These are phyloP conservation scores for Dasypolia templi DNA, from an alignment of 2,888 invertebrate species.

Conservation along the genomic window DNA sequence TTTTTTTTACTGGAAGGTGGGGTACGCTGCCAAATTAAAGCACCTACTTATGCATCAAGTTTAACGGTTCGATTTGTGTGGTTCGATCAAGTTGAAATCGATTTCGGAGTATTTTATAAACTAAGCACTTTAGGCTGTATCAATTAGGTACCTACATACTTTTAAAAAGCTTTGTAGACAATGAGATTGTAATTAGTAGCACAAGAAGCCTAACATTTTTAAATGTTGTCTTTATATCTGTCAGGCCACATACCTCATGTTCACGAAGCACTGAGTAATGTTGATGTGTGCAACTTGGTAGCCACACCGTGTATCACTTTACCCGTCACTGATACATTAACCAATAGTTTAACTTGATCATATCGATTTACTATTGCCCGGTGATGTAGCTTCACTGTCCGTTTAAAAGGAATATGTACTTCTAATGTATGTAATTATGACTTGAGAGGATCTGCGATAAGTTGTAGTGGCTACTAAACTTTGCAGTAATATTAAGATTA, in stretches of 20 bases:
- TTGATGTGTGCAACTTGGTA: slow-evolving; percentile 80
- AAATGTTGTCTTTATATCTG: slow-evolving; percentile 62
- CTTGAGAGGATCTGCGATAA: slow-evolving; percentile 37
- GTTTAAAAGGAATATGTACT: slow-evolving; percentile 48
- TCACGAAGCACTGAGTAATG: slow-evolving; percentile 57
- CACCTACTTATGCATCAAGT: background rate
- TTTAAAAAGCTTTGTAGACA: background rate
- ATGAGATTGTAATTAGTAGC: background rate
- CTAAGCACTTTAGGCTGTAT: background rate
- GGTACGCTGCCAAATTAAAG: background rate
- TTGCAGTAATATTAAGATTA: slow-evolving; percentile 43
- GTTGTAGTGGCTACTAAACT: slow-evolving; percentile 34
- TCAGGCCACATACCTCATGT: slow-evolving; percentile 67
- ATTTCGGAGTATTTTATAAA: background rate
- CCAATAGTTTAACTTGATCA: slow-evolving; percentile 88
- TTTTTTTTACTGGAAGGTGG: background rate
- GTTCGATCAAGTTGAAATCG: background rate
- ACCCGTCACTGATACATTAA: slow-evolving; percentile 87
- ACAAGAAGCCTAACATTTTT: slow-evolving; percentile 34
- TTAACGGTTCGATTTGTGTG: too few relatives aligned
- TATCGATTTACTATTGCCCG: slow-evolving; percentile 84
- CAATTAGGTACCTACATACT: background rate
- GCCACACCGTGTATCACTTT: slow-evolving; percentile 81
- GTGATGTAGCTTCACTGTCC: slow-evolving; percentile 79
- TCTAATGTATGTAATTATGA: slow-evolving; percentile 56